phyloP scores from a whole-genome alignment of 1,140 invertebrate species.

The Pachyrhynchus sulphureomaculatus region DNA sequence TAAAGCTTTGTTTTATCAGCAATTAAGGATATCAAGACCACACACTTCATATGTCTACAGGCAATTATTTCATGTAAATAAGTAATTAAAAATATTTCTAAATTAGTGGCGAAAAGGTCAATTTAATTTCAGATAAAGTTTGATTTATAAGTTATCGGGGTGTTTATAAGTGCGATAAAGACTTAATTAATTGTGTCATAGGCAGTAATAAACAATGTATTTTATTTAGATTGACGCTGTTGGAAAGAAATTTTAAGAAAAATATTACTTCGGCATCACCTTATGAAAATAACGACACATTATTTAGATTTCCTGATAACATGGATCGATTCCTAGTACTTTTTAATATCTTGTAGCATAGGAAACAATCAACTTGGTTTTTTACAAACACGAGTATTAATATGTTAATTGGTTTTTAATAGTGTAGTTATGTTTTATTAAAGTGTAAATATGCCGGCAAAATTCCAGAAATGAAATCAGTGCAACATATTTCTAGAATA shows the following conservation, averaged over 20 bases:
- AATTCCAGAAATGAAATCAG: too few relatives aligned
- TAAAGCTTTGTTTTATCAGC: slow-evolving; percentile 32
- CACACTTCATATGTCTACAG: slow-evolving; percentile 33
- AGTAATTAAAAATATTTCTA: slow-evolving; percentile 37
- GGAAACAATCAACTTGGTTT: too few relatives aligned
- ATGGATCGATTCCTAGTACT: slow-evolving; percentile 18
- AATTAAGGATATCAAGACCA: slow-evolving; percentile 26
- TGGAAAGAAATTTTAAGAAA: slow-evolving; percentile 1
- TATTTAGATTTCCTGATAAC: slow-evolving; percentile 3
- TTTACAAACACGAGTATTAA: too few relatives aligned
- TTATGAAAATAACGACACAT: slow-evolving; percentile 6
- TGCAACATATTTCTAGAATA: too few relatives aligned
- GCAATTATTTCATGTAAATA: slow-evolving; percentile 36
- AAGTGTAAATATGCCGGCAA: too few relatives aligned
- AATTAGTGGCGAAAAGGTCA: slow-evolving; percentile 33
- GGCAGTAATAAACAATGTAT: slow-evolving; percentile 26
- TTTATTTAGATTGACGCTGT: slow-evolving; percentile 20
- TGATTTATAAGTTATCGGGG: slow-evolving; percentile 26
- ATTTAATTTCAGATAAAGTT: slow-evolving; percentile 30
- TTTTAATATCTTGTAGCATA: background rate
- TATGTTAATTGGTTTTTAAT: too few relatives aligned
- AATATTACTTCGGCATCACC: slow-evolving; percentile 13
- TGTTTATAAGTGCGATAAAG: slow-evolving; percentile 29
- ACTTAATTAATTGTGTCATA: slow-evolving; percentile 30
- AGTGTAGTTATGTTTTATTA: too few relatives aligned